Conservation (phyloP, 2,113 vertebrate species). For the Sapayoa aenigma region DNA sequence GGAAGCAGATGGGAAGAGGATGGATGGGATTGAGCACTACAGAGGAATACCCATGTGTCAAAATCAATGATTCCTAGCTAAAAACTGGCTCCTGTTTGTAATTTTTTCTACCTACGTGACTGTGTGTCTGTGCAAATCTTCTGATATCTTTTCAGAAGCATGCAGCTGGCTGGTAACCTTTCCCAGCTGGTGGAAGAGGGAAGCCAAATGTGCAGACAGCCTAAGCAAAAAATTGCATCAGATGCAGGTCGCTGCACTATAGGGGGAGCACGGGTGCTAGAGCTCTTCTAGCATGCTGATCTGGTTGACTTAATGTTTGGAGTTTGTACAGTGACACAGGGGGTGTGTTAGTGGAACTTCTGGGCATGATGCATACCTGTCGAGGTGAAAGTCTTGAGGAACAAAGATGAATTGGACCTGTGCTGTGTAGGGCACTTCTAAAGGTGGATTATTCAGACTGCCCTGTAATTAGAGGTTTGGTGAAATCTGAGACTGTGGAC, state of each 20-base stretch:
- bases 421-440: neutral
- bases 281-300: neutral
- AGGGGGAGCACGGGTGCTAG: neutral
- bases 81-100: neutral
- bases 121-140: neutral
- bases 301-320: neutral
- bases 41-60: neutral
- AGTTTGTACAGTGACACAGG: accelerated
- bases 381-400: neutral
- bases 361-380: neutral
- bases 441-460: neutral
- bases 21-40: neutral
- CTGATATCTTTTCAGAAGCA: neutral
- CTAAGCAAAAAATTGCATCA: neutral
- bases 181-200: neutral
- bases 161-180: constrained; percentile 1
- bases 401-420: neutral
- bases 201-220: neutral
- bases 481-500: neutral
- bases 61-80: neutral
- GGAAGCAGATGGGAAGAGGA: constrained; percentile 4
- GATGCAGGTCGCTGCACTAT: neutral
- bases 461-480: neutral
- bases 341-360: neutral
- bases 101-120: neutral